Base-by-base conservation (phyloP, 2,797 vertebrate species). In the Pipistrellus pipistrellus region DNA sequence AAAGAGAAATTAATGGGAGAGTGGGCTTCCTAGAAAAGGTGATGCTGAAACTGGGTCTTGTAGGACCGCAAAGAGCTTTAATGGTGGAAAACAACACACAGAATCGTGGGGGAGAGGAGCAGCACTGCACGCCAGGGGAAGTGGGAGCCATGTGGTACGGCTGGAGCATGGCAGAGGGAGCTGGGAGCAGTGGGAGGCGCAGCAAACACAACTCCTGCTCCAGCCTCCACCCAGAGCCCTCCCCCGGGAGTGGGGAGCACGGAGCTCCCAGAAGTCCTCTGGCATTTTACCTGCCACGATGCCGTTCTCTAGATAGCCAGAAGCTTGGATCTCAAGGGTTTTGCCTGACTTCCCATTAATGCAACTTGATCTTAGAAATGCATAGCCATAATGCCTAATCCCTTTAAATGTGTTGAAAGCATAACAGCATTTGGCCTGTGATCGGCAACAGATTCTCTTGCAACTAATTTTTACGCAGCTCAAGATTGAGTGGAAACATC, bases 401-500 rank as follows among this genome's bases (percentile, higher is more conserved):
- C 72, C 83, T 95, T 87, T 51, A 41, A 83, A 94, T 51, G 89
- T 95, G 94, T 83, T 75, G 85, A 96, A 96, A 94, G 85, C 71
- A 27, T 83, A 93, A 81, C 51, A 91, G 76, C 48, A 55, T 85
- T 94, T 81, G 91, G 72, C 69, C 48, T 92, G 69, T 73, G 71
- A 93, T 89, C 1, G 2, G 78, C 83, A 91, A 72, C 94, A 96
- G 90, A 95, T 66, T 93, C 77, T 96, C 90, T 96, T 94, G 87
- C 71, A 96, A 69, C 59, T 92, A 25, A 51, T 83, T 96, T 97
- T 86, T 84, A 91, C 0, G 15, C 44, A 88, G 71, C 85, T 94
- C 35, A 87, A 72, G 85, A 44, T 0, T 94, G 91, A 96, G 90
- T 88, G 69, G 90, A 97, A 97, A 93, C 84, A 73, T 84, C 85